Conservation (phyloP, 2,797 vertebrate species). For the Pangasius macronema region DNA sequence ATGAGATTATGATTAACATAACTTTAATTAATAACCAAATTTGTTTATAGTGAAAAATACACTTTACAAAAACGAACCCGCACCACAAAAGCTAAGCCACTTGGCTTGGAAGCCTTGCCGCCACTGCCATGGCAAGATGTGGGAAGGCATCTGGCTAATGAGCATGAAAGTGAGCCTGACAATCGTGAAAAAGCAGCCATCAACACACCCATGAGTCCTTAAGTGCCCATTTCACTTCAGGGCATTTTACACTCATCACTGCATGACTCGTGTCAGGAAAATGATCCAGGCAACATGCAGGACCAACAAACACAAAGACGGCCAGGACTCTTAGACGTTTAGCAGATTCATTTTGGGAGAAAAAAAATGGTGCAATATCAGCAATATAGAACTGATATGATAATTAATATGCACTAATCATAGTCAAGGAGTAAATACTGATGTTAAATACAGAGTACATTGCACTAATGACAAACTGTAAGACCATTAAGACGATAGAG, state of each 20-base stretch:
- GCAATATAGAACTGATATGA: neutral
- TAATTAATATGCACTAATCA: neutral
- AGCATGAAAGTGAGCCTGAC: constrained; percentile 71
- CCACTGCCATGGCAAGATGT: neutral
- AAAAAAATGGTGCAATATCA: neutral
- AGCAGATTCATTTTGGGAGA: neutral
- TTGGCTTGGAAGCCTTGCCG: neutral
- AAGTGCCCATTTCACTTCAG: constrained; percentile 27
- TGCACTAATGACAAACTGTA: no score
- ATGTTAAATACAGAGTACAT: no score
- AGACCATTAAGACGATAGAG: neutral
- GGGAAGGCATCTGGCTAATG: constrained; percentile 53
- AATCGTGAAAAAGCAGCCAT: constrained; percentile 64
- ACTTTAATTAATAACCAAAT: neutral
- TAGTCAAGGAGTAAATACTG: neutral
- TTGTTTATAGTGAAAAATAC: neutral
- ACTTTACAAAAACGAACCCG: neutral
- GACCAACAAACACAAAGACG: neutral
- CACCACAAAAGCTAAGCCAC: neutral
- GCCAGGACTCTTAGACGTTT: neutral
- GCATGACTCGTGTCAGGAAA: neutral
- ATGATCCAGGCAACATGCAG: neutral
- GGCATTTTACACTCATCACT: constrained; percentile 12
- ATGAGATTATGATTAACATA: neutral
- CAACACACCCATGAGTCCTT: constrained; percentile 62